These are phyloP conservation scores for Cryptophagus acutangulus DNA, from an alignment of 2,888 invertebrate genomes.

Conservation along the genomic window DNA sequence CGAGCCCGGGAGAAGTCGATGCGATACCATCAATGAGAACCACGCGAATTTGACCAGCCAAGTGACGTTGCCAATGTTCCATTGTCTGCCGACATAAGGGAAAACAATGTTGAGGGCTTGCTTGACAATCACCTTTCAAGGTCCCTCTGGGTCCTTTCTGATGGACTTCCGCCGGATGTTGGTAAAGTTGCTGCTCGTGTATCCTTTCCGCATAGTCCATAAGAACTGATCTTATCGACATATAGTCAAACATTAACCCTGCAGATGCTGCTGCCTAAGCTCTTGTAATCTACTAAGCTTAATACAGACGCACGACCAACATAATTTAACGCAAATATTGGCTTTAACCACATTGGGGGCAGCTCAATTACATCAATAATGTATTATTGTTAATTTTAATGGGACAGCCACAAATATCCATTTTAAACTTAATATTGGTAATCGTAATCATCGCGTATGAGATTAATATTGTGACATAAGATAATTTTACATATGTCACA, in stretches of 20 bases:
- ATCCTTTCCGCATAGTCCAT: constrained; percentile 38
- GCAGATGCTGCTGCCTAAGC: constrained; percentile 1
- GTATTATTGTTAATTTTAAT: too few relatives aligned
- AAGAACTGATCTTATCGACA: constrained; percentile 31
- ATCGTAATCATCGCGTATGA: too few relatives aligned
- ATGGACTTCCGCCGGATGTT: constrained; percentile 45
- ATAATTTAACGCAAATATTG: constrained; percentile 10
- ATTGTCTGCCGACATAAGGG: constrained; percentile 40
- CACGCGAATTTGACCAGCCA: constrained; percentile 32
- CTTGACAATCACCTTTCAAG: constrained; percentile 43
- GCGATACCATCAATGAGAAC: constrained; percentile 46
- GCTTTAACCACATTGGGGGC: constrained; percentile 3
- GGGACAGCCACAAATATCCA: too few relatives aligned
- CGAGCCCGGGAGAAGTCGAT: constrained; percentile 31
- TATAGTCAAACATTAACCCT: constrained; percentile 1
- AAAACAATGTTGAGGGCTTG: constrained; percentile 42
- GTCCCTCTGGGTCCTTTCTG: constrained; percentile 39
- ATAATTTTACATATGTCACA: too few relatives aligned
- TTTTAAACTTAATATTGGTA: too few relatives aligned
- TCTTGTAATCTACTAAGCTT: not conserved
- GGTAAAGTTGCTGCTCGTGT: constrained; percentile 40
- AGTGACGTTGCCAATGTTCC: constrained; percentile 27
- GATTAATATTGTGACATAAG: too few relatives aligned
- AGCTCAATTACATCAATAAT: constrained; percentile 13
- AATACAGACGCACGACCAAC: constrained; percentile 1